A percentile compares a stretch with the other conserved stretches of the same genome.
phyloP scores from a whole-genome alignment of 2,888 invertebrate species.

The Zygaena filipendulae region DNA sequence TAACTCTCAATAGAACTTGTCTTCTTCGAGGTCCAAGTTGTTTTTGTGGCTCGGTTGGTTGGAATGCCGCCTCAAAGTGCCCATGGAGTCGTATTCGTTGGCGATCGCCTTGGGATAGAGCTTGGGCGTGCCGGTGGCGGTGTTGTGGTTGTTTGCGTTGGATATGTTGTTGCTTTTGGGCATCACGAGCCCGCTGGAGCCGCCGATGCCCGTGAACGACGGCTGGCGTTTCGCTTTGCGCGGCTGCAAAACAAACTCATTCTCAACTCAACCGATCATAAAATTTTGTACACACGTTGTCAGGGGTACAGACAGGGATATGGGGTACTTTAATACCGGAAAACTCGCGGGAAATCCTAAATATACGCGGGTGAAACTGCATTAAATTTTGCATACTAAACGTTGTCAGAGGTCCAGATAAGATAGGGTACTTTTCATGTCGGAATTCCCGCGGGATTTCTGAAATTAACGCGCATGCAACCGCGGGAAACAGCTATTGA shows the following conservation, averaged over 20 bases:
- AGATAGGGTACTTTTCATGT: too few species aligned
- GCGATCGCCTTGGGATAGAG: constrained; percentile 75
- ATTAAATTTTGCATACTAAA: too few species aligned
- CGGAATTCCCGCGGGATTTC: too few species aligned
- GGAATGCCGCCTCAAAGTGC: constrained; percentile 81
- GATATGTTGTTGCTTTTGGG: constrained; percentile 69
- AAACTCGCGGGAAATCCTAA: too few species aligned
- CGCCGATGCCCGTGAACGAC: constrained; percentile 72
- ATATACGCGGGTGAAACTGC: too few species aligned
- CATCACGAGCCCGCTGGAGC: constrained; percentile 61
- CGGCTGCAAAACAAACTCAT: constrained; percentile 30
- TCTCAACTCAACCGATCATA: too few species aligned
- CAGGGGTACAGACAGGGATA: too few species aligned
- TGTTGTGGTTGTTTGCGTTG: constrained; percentile 72
- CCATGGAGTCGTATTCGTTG: constrained; percentile 81
- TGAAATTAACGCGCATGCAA: too few species aligned
- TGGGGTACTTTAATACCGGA: too few species aligned
- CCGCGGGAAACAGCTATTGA: too few species aligned
- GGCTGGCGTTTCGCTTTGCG: constrained; percentile 74
- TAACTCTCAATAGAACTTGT: constrained; percentile 73
- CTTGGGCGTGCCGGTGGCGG: constrained; percentile 70
- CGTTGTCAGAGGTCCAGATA: too few species aligned
- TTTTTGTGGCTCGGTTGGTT: constrained; percentile 74
- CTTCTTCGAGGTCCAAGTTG: constrained; percentile 72
- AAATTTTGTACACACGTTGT: too few species aligned